phyloP scores from a whole-genome alignment of 2,888 invertebrate genomes.

The Tetragonula carbonaria region DNA sequence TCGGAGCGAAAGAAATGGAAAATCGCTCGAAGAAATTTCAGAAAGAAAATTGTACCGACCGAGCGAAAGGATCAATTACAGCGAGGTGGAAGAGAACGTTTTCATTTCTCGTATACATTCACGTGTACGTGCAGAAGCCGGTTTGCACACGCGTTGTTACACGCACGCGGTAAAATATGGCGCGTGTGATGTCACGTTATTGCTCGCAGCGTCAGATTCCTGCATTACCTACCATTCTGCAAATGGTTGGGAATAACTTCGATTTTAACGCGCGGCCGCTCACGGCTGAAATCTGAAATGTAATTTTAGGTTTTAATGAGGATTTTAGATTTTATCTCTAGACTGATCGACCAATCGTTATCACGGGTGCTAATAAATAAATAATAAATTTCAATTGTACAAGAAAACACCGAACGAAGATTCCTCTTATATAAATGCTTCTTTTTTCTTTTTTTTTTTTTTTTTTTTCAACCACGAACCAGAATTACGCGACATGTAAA shows the following conservation, averaged over 20 bases:
- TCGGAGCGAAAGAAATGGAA: not conserved
- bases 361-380: not conserved
- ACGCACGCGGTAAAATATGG: slow-evolving; percentile 23
- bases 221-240: slow-evolving; percentile 4
- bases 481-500: too few species aligned
- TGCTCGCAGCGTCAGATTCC: slow-evolving; percentile 20
- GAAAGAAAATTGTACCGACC: not conserved
- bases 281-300: not conserved
- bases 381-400: not conserved
- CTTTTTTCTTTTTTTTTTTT: too few species aligned
- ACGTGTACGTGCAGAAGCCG: not conserved
- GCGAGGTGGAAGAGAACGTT: not conserved
- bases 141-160: not conserved
- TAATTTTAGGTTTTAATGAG: not conserved
- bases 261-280: not conserved
- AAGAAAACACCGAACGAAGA: not conserved
- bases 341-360: too few species aligned
- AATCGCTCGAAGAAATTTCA: not conserved
- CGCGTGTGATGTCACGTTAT: slow-evolving; percentile 57
- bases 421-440: too few species aligned
- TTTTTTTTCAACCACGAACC: too few species aligned
- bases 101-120: not conserved
- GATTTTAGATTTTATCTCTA: not conserved
- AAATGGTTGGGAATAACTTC: slow-evolving; percentile 8
- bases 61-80: not conserved